Evolutionary conservation across 2,113 vertebrate genomes (phyloP).

Genomic region (Recurvirostra avosetta): DNA sequence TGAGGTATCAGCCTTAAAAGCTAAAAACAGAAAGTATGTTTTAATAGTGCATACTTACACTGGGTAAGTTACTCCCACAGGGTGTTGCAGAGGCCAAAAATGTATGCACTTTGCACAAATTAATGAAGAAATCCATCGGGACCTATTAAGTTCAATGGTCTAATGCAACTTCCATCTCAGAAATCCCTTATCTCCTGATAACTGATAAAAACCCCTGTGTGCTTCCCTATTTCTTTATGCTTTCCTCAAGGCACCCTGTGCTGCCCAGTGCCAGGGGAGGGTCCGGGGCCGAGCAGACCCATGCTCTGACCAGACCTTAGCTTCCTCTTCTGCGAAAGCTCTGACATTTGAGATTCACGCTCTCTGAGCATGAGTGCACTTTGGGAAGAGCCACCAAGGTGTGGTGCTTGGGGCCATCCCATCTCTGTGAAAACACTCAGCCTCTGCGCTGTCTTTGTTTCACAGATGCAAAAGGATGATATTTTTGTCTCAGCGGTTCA

Average conservation of each 20-base stretch:
- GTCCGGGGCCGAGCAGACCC: not conserved
- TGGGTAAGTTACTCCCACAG: not conserved
- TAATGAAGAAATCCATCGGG: not conserved
- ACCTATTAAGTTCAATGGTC: not conserved
- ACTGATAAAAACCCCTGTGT: not conserved
- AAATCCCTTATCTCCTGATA: not conserved
- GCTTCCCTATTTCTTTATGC: not conserved
- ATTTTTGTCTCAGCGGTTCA: slow-evolving; percentile 3
- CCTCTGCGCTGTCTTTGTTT: not conserved
- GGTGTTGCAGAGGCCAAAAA: not conserved
- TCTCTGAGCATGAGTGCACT: accelerated
- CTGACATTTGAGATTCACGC: not conserved
- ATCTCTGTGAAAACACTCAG: not conserved
- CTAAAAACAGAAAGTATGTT: not conserved
- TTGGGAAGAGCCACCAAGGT: not conserved
- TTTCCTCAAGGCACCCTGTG: not conserved
- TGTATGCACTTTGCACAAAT: not conserved
- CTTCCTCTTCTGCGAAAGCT: not conserved
- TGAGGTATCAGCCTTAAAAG: not conserved
- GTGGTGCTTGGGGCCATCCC: not conserved
- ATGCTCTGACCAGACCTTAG: not conserved
- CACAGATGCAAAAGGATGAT: not conserved
- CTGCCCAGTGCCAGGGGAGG: not conserved
- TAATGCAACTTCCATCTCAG: not conserved
- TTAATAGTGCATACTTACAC: not conserved